These are phyloP conservation scores for Tachina grossa DNA, from an alignment of 2,888 invertebrate genomes.

Conservation along the genomic window DNA sequence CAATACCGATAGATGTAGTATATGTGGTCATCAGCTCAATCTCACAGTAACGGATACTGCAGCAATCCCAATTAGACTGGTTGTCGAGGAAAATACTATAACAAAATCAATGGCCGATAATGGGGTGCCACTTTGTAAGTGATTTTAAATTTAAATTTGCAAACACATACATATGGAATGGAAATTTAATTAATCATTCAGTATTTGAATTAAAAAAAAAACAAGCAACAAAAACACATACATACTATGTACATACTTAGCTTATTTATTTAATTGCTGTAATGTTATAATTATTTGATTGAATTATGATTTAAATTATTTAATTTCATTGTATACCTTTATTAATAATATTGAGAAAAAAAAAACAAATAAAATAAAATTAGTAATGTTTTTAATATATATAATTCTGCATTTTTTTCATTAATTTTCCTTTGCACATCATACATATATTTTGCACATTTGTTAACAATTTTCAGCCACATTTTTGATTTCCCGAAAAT, in stretches of 20 bases:
- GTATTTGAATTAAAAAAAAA: constrained; percentile 3
- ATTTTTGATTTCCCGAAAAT: not conserved
- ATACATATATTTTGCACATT: constrained; percentile 30
- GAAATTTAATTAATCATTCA: constrained; percentile 12
- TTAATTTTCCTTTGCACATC: constrained; percentile 38
- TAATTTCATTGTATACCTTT: constrained; percentile 42
- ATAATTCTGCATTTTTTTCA: constrained; percentile 41
- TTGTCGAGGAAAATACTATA: constrained; percentile 10
- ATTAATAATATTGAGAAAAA: constrained; percentile 16
- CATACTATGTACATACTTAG: not conserved
- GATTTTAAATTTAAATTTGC: constrained; percentile 50
- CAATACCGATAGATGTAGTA: constrained; percentile 40
- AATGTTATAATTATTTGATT: constrained; percentile 28
- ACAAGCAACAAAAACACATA: not conserved
- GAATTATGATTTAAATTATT: constrained; percentile 49
- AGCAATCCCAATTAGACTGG: constrained; percentile 12
- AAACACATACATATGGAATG: constrained; percentile 20
- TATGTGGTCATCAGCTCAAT: constrained; percentile 56
- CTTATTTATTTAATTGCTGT: constrained; percentile 28
- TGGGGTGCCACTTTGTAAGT: constrained; percentile 66
- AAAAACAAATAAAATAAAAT: constrained; percentile 34
- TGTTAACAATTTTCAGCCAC: constrained; percentile 2
- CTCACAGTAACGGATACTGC: not conserved
- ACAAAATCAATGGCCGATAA: constrained; percentile 39
- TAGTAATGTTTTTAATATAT: constrained; percentile 7